A percentile compares a stretch with the other conserved stretches of the same genome.
Conservation (phyloP, 2,888 invertebrate species). For the Ditylenchus weischeri region DNA sequence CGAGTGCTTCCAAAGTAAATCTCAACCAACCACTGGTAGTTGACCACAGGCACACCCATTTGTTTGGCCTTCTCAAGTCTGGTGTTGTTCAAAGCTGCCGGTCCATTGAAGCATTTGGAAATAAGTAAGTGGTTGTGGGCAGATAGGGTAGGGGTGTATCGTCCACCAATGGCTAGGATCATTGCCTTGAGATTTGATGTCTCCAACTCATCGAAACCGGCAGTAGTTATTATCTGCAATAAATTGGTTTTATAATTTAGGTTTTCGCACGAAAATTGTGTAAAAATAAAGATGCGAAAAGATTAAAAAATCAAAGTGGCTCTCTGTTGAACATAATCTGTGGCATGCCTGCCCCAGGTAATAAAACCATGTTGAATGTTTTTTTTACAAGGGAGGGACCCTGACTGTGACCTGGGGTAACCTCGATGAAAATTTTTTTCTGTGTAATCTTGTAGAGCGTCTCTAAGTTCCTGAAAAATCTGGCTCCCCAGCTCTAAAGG, state of each 20-base stretch:
- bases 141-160: constrained; percentile 68
- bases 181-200: constrained; percentile 77
- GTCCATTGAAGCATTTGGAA: constrained; percentile 58
- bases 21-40: constrained; percentile 60
- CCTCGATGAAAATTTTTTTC: no score
- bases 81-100: constrained; percentile 5
- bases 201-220: constrained; percentile 87
- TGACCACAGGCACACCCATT: constrained; percentile 71
- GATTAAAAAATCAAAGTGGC: no score
- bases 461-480: no score
- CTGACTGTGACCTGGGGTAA: no score
- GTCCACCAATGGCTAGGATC: constrained; percentile 80
- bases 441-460: no score
- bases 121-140: constrained; percentile 64
- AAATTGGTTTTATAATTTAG: neutral
- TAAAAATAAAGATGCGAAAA: no score
- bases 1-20: constrained; percentile 38
- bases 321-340: no score
- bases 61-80: constrained; percentile 11
- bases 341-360: no score
- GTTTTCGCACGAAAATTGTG: no score
- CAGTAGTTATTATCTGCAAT: constrained; percentile 72
- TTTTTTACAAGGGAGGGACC: no score
- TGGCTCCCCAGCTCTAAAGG: no score
- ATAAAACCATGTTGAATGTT: no score